phyloP scores from a whole-genome alignment of 2,797 vertebrate species.

The Alcedo quadribrachys region DNA sequence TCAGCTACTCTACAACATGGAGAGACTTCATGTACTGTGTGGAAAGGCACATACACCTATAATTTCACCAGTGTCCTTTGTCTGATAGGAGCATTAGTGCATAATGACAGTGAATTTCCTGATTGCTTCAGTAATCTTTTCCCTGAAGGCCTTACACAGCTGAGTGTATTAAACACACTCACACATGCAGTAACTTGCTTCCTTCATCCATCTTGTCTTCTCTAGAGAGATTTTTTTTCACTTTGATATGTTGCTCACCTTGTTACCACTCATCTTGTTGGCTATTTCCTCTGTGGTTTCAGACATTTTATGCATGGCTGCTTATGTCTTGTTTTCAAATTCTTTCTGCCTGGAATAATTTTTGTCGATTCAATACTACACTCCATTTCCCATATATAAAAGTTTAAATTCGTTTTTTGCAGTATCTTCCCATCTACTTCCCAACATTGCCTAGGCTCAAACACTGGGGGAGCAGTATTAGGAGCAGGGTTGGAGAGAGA shows the following conservation, averaged over 20 bases:
- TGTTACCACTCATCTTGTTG: conserved; percentile 63
- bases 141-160: conserved; percentile 15
- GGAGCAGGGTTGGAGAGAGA: neutral
- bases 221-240: conserved; percentile 36
- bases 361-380: conserved; percentile 1
- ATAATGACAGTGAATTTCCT: conserved; percentile 50
- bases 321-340: conserved; percentile 65
- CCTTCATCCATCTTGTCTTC: conserved; percentile 48
- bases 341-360: conserved; percentile 51
- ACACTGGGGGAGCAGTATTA: rapidly evolving
- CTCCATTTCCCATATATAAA: conserved; percentile 34
- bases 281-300: conserved; percentile 65
- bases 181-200: conserved; percentile 29
- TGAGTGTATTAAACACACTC: conserved; percentile 56
- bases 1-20: neutral
- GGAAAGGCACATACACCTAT: neutral
- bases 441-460: neutral
- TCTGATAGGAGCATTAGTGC: conserved; percentile 24
- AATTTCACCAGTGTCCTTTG: conserved; percentile 41
- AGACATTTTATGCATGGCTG: conserved; percentile 65
- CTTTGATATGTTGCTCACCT: conserved; percentile 60
- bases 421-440: neutral
- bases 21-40: neutral
- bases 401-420: conserved; percentile 7
- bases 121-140: conserved; percentile 44